Evolutionary conservation across 2,797 vertebrate genomes (phyloP).

Genomic region (Platalea minor): DNA sequence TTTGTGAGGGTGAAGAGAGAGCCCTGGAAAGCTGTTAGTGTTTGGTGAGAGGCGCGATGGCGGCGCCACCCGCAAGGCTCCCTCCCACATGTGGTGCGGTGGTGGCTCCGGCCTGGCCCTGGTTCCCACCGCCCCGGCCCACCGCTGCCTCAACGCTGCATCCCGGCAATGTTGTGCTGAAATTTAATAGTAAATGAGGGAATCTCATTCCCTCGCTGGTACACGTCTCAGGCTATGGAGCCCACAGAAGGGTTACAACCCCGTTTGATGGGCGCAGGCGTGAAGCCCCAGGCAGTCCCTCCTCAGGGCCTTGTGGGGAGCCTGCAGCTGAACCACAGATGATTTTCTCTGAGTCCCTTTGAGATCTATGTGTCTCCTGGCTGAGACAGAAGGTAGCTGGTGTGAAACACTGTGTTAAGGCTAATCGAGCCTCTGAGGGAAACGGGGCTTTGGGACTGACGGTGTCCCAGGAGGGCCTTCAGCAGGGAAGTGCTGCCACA

Average conservation of each 20-base stretch:
- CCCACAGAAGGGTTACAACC: not conserved
- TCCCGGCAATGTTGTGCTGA: not conserved
- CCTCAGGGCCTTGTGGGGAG: not conserved
- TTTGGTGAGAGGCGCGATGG: not conserved
- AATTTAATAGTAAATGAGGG: not conserved
- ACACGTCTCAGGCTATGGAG: not conserved
- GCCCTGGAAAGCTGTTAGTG: not conserved
- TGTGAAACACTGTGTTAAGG: accelerated
- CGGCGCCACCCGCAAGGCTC: not conserved
- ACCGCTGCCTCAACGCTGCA: accelerated
- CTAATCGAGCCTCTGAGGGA: not conserved
- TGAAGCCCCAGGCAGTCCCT: not conserved
- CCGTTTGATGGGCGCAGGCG: not conserved
- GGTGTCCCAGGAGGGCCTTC: not conserved
- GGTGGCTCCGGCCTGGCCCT: accelerated
- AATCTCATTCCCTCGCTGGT: accelerated
- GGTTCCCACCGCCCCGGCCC: not conserved
- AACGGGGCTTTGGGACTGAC: accelerated
- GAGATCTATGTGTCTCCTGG: not conserved
- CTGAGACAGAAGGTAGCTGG: not conserved
- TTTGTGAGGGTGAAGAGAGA: not conserved
- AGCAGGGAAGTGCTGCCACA: not conserved
- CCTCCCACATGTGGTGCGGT: not conserved
- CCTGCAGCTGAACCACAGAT: not conserved
- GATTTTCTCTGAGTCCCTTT: not conserved